Percentiles rank a stretch among this genome's conserved stretches.
These are phyloP conservation scores for Otolemur garnettii DNA, from an alignment of 2,113 vertebrate species.

Conservation along the genomic window DNA sequence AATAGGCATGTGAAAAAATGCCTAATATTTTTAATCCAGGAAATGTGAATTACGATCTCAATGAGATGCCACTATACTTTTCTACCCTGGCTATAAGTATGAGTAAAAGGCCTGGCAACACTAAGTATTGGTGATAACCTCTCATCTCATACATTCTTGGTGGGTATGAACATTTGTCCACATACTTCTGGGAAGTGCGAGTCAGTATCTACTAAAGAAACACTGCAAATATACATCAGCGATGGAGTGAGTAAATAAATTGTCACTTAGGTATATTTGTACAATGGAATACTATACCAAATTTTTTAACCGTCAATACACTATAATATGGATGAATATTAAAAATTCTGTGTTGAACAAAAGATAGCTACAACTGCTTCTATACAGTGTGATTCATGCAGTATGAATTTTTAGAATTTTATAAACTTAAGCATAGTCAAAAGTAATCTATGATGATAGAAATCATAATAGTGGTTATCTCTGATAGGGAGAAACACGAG, in stretches of 20 bases:
- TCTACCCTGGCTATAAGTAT: neutral
- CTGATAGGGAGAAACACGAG: neutral
- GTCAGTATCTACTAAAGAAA: neutral
- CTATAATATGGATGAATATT: neutral
- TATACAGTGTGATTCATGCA: neutral
- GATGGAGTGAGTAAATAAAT: neutral
- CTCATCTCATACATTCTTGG: neutral
- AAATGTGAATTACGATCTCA: neutral
- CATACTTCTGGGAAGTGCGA: neutral
- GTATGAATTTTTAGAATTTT: neutral
- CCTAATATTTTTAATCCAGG: neutral
- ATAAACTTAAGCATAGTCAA: neutral
- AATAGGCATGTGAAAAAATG: neutral
- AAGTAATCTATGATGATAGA: neutral
- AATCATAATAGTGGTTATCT: neutral
- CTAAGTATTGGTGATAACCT: neutral
- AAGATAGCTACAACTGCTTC: neutral
- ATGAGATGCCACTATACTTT: neutral
- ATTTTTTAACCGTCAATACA: neutral
- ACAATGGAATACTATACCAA: neutral
- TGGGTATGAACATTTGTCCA: neutral
- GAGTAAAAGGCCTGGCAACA: neutral
- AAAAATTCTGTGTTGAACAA: neutral
- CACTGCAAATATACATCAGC: neutral
- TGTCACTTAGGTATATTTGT: neutral